Conservation (phyloP, 2,113 vertebrate genomes). For the Strix uralensis region DNA sequence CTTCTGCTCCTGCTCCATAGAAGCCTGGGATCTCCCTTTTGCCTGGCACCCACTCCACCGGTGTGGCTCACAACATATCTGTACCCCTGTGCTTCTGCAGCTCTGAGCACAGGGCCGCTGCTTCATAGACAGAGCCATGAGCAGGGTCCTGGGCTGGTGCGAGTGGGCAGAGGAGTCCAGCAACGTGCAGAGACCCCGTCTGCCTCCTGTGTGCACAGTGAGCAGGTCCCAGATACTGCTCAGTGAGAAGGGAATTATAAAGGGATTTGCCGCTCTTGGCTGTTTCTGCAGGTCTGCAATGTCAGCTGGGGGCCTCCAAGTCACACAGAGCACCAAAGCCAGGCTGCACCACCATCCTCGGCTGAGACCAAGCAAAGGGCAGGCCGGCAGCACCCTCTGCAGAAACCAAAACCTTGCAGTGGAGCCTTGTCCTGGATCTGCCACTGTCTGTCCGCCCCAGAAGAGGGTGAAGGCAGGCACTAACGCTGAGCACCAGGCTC, state of each 20-base stretch:
- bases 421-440: not conserved
- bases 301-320: not conserved
- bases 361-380: not conserved
- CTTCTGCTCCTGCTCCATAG: rapidly evolving
- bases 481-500: not conserved
- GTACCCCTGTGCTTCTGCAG: not conserved
- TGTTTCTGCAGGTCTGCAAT: not conserved
- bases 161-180: not conserved
- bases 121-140: not conserved
- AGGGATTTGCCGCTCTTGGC: not conserved
- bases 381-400: not conserved
- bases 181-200: rapidly evolving
- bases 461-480: not conserved
- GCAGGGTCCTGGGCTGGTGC: not conserved
- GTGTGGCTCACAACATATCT: not conserved
- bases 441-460: rapidly evolving
- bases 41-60: too few relatives aligned
- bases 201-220: rapidly evolving
- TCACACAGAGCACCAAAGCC: not conserved
- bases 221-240: not conserved
- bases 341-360: not conserved
- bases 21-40: not conserved
- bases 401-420: not conserved
- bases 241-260: not conserved
- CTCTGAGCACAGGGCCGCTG: rapidly evolving